Percentiles rank a stretch among this genome's conserved stretches.
phyloP scores from a whole-genome alignment of 2,113 vertebrate species.

The Crotalus helleri region DNA sequence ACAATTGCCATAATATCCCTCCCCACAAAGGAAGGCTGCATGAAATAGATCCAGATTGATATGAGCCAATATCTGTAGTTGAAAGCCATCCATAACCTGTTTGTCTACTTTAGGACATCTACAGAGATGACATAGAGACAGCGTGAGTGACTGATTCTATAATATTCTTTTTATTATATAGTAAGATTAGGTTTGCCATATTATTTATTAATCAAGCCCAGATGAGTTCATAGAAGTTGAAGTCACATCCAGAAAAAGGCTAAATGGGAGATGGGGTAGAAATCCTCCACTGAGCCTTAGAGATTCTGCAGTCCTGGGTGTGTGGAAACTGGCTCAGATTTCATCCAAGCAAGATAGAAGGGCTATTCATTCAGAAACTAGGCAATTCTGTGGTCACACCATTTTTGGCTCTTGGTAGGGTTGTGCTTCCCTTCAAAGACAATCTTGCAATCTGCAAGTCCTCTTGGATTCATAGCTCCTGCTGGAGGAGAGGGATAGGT shows the following conservation, averaged over 20 bases:
- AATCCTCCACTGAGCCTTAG: no score
- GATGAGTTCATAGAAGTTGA: not conserved
- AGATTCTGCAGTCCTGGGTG: no score
- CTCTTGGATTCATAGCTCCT: no score
- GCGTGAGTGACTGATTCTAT: not conserved
- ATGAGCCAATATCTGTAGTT: not conserved
- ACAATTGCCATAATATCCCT: not conserved
- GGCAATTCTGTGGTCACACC: no score
- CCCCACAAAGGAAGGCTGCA: not conserved
- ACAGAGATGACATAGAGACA: not conserved
- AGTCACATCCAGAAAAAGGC: not conserved
- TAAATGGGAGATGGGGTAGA: no score
- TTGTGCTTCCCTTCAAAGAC: no score
- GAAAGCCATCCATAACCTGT: not conserved
- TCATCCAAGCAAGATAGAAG: no score
- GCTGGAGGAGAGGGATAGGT: no score
- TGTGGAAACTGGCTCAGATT: no score
- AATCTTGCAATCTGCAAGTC: no score
- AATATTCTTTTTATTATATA: not conserved
- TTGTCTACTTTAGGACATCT: not conserved
- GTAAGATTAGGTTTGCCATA: not conserved
- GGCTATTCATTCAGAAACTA: no score
- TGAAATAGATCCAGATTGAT: not conserved
- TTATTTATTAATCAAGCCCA: not conserved
- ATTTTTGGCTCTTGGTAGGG: no score